These are phyloP conservation scores for Remorina albescens DNA, from an alignment of 2,797 vertebrate genomes.

Conservation along the genomic window DNA sequence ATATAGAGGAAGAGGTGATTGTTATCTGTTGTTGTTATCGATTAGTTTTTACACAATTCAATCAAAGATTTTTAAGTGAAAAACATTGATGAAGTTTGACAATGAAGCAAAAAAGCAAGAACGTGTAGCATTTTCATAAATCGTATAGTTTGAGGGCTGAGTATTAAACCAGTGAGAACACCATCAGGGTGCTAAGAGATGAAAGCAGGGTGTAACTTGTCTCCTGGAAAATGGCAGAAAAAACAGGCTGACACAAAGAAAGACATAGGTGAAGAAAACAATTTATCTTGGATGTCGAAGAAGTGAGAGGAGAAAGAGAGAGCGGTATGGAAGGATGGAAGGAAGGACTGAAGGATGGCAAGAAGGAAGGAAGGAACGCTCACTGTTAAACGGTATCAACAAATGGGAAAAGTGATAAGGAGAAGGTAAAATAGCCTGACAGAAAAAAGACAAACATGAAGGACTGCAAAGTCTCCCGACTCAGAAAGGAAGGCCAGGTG, in stretches of 20 bases:
- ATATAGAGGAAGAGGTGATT: too few species aligned
- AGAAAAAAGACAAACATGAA: constrained; percentile 43
- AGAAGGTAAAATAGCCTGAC: constrained; percentile 25
- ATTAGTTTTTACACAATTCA: too few species aligned
- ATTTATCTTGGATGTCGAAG: constrained; percentile 35
- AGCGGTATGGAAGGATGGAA: constrained; percentile 26
- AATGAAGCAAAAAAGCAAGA: constrained; percentile 7
- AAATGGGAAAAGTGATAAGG: constrained; percentile 40
- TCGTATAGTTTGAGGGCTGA: constrained; percentile 20
- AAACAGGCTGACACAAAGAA: constrained; percentile 50
- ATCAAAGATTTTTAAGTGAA: background rate
- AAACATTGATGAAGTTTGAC: constrained; percentile 6
- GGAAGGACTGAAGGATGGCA: too few species aligned
- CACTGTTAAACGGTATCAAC: constrained; percentile 21
- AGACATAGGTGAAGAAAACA: constrained; percentile 26
- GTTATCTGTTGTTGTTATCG: too few species aligned
- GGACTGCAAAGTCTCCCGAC: constrained; percentile 37
- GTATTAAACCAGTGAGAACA: constrained; percentile 22
- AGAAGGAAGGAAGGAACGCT: constrained; percentile 29
- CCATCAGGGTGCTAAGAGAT: constrained; percentile 27
- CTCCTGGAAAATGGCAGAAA: constrained; percentile 47
- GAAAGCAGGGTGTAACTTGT: constrained; percentile 39
- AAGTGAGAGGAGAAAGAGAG: constrained; percentile 42
- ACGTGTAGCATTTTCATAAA: constrained; percentile 8
- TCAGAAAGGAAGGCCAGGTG: constrained; percentile 43